Evolutionary conservation across 1,140 invertebrate genomes (phyloP).

Genomic region (Adoxophyes honmai): DNA sequence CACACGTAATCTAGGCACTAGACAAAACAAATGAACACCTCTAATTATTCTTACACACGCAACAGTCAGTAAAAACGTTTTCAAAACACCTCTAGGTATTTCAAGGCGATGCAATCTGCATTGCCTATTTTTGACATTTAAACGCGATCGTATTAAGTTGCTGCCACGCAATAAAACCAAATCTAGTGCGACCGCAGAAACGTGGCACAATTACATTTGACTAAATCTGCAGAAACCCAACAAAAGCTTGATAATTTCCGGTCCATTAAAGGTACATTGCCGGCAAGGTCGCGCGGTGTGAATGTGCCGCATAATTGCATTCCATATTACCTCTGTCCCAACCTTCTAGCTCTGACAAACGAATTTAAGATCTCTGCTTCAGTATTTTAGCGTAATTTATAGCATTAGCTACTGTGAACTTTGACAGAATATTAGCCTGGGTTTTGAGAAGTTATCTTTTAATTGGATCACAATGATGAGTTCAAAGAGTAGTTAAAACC

Average conservation of each 20-base stretch:
- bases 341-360: constrained; percentile 18
- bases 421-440: too few species aligned
- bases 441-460: too few species aligned
- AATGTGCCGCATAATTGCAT: constrained; percentile 57
- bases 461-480: too few species aligned
- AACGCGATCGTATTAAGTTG: too few species aligned
- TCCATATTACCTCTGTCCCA: constrained; percentile 41
- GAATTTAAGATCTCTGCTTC: constrained; percentile 43
- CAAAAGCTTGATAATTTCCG: constrained; percentile 62
- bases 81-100: too few species aligned
- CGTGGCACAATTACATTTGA: constrained; percentile 43
- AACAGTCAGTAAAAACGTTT: neutral
- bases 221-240: constrained; percentile 40
- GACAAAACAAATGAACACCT: neutral
- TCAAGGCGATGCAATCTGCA: too few species aligned
- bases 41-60: neutral
- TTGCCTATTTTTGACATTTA: too few species aligned
- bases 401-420: constrained; percentile 33
- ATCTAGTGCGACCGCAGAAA: constrained; percentile 36
- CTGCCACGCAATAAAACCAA: too few species aligned
- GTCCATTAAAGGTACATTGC: constrained; percentile 52
- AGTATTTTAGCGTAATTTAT: constrained; percentile 46
- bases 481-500: too few species aligned
- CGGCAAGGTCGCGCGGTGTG: constrained; percentile 50
- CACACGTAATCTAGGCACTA: neutral